Evolutionary conservation across 2,113 vertebrate genomes (phyloP), one percentile per base, ranked within the genome.

Genomic region (Corythornis madagascariensis): DNA sequence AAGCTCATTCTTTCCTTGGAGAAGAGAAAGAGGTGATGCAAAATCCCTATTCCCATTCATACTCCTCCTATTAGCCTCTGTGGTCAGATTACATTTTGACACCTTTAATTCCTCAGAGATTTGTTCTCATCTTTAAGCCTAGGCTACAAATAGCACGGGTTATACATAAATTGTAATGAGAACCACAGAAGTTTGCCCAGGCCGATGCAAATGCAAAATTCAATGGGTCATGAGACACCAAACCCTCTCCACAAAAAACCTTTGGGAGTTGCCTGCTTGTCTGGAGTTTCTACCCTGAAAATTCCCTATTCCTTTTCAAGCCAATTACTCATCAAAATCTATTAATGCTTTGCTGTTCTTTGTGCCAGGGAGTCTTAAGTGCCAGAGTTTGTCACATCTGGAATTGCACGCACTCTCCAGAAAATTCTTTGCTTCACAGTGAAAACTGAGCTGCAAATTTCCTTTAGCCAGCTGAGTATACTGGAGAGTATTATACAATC

Each of bases 121-220:
- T 93, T 88, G 55, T 73, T 89, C 55, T 67, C 59, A n/a, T 89
- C 78, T 87, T 56, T 76, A 66, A 50, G 40, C 50, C 16, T 79
- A 69, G 59, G 48, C 88, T 82, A 43, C 50, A 79, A 89, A 85
- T 82, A 82, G 70, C 60, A n/a, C 17, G 65, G n/a, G 20, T 91
- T 93, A 78, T 89, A 79, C 82, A 72, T 60, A 91, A 85, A 85
- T 79, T 69, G 71, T 85, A 82, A 91, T 69, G 40, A 79, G 63
- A 92, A 87, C 40, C 78, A 57, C 71, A 88, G 76, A 88, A 80
- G n/a, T 69, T 88, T 4, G 2, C 35, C 79, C 55, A 91, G 79
- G 35, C 29, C 67, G 65, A 53, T 69, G 63, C 43, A 79, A 85
- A 85, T 75, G 61, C 66, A 91, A 91, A 91, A 87, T 84, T 87